Percentiles rank a stretch among this genome's conserved stretches.
Evolutionary conservation across 2,888 invertebrate genomes (phyloP).

Genomic region (Phyllotreta cruciferae): DNA sequence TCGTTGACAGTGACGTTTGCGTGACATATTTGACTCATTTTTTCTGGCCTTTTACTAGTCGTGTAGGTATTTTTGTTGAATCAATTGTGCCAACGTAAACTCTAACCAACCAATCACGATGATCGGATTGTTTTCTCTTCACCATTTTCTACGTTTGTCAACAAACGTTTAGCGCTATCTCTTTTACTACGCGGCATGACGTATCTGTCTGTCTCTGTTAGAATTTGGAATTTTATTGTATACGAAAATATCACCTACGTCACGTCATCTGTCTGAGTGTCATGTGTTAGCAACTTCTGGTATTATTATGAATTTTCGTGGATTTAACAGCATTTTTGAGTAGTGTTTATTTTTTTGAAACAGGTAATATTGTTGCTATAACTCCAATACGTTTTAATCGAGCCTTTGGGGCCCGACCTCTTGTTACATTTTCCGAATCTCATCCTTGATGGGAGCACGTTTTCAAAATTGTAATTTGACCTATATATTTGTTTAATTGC

Average conservation of each 20-base stretch:
- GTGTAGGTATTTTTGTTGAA: too few relatives aligned
- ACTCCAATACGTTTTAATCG: neutral
- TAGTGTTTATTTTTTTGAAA: constrained; percentile 26
- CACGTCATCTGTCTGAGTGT: constrained; percentile 32
- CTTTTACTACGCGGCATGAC: constrained; percentile 3
- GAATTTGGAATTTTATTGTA: constrained; percentile 13
- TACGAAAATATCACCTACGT: constrained; percentile 30
- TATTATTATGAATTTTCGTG: constrained; percentile 28
- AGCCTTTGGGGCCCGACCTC: neutral
- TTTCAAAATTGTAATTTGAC: constrained; percentile 28
- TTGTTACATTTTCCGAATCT: constrained; percentile 1
- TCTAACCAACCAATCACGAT: too few relatives aligned
- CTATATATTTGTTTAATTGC: constrained; percentile 26
- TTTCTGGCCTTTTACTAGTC: too few relatives aligned
- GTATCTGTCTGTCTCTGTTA: constrained; percentile 9
- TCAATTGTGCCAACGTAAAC: too few relatives aligned
- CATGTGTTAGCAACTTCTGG: constrained; percentile 29
- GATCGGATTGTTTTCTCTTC: too few relatives aligned
- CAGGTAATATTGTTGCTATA: constrained; percentile 16
- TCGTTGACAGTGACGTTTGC: too few relatives aligned
- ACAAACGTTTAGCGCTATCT: constrained; percentile 1
- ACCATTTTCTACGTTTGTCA: too few relatives aligned
- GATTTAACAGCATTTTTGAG: constrained; percentile 28
- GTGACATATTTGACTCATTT: too few relatives aligned
- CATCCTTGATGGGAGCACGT: constrained; percentile 26